Conservation (phyloP, 2,888 invertebrate genomes). For the Melitaea athalia region DNA sequence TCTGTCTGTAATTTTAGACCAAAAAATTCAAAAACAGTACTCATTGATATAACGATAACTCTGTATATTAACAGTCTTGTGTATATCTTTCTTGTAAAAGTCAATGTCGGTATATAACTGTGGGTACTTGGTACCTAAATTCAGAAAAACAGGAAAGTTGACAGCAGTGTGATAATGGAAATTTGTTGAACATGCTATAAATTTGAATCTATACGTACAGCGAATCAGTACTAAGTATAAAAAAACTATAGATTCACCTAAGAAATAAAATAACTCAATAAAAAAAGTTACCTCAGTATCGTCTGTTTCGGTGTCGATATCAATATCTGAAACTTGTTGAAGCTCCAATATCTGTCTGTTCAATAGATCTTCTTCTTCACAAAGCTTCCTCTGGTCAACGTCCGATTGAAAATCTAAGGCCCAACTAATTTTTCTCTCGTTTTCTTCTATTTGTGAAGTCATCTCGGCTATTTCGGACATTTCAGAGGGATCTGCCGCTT, state of each 20-base stretch:
- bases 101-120: too few relatives aligned
- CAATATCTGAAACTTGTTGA: conserved; percentile 87
- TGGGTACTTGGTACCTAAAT: too few relatives aligned
- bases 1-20: conserved; percentile 74
- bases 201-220: too few relatives aligned
- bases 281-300: conserved; percentile 83
- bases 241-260: background rate
- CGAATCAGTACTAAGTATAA: too few relatives aligned
- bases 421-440: conserved; percentile 82
- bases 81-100: too few relatives aligned
- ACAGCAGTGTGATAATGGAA: too few relatives aligned
- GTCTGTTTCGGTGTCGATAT: conserved; percentile 91
- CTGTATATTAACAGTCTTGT: too few relatives aligned
- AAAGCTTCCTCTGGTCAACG: conserved; percentile 87
- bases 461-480: conserved; percentile 78
- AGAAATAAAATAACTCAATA: background rate
- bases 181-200: too few relatives aligned
- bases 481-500: conserved; percentile 72
- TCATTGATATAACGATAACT: too few relatives aligned
- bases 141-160: too few relatives aligned
- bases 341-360: conserved; percentile 89
- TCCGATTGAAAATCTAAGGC: conserved; percentile 85
- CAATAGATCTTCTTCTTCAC: conserved; percentile 89
- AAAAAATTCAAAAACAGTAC: too few relatives aligned
- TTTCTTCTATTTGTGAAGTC: conserved; percentile 80